Evolutionary conservation across 2,888 invertebrate species (phyloP).

Genomic region (Agapetus fuscipes): DNA sequence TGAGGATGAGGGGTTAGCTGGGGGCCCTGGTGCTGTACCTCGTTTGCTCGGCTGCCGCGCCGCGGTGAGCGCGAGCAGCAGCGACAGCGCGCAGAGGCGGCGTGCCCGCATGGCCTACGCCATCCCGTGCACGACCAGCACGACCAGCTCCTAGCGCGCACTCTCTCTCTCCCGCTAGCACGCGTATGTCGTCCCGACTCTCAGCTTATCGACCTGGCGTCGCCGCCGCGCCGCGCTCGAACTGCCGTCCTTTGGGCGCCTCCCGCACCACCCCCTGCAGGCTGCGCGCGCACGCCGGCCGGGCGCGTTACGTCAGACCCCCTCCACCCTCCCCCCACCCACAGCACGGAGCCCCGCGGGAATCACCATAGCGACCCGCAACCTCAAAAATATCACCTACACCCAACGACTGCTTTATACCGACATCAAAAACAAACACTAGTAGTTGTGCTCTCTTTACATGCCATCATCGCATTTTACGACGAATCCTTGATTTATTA

Average conservation of each 20-base stretch:
- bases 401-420: too few species aligned
- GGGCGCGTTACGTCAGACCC: conserved; percentile 27
- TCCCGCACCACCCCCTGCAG: conserved; percentile 30
- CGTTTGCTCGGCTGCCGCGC: conserved; percentile 24
- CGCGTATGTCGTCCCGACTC: conserved; percentile 1
- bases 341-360: conserved; percentile 31
- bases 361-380: too few species aligned
- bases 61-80: conserved; percentile 44
- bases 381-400: too few species aligned
- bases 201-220: conserved; percentile 17
- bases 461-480: too few species aligned
- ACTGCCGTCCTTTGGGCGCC: conserved; percentile 21
- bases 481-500: too few species aligned
- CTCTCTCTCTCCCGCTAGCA: not conserved
- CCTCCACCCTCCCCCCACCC: conserved; percentile 22
- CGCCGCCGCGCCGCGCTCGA: conserved; percentile 5
- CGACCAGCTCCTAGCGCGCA: conserved; percentile 7
- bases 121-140: conserved; percentile 23
- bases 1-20: conserved; percentile 1
- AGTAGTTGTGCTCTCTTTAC: too few species aligned
- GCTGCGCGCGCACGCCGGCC: conserved; percentile 24
- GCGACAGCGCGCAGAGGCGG: conserved; percentile 45
- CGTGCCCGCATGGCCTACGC: conserved; percentile 42
- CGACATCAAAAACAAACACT: too few species aligned
- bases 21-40: conserved; percentile 13